Conservation (phyloP, 1,140 invertebrate genomes). For the Pentalonia nigronervosa region DNA sequence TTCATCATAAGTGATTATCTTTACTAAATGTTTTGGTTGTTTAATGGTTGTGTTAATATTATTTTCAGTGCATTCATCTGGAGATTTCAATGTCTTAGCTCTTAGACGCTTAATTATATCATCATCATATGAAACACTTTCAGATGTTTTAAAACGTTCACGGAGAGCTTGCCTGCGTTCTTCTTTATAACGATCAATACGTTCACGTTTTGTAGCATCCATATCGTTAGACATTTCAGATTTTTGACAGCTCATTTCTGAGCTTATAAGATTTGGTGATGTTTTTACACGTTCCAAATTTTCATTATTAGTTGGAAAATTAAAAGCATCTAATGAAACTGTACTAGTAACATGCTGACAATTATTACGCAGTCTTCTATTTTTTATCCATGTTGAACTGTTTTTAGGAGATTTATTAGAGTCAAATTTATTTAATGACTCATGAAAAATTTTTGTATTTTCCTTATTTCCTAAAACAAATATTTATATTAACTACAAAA, state of each 20-base stretch:
- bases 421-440: slow-evolving; percentile 41
- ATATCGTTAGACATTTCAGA: slow-evolving; percentile 62
- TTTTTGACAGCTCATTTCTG: slow-evolving; percentile 66
- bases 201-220: slow-evolving; percentile 62
- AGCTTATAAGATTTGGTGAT: slow-evolving; percentile 62
- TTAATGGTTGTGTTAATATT: slow-evolving; percentile 8
- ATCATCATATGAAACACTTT: slow-evolving; percentile 35
- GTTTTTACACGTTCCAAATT: slow-evolving; percentile 64
- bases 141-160: slow-evolving; percentile 65
- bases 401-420: slow-evolving; percentile 15
- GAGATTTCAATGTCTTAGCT: slow-evolving; percentile 79
- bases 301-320: slow-evolving; percentile 47
- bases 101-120: slow-evolving; percentile 72
- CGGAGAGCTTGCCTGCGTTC: slow-evolving; percentile 84
- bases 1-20: slow-evolving; percentile 40
- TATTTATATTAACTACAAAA: background rate
- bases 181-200: slow-evolving; percentile 78
- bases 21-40: slow-evolving; percentile 45
- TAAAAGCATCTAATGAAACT: slow-evolving; percentile 72
- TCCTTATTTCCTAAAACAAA: slow-evolving; percentile 47
- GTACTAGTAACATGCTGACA: slow-evolving; percentile 66
- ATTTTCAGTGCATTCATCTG: slow-evolving; percentile 63
- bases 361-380: slow-evolving; percentile 23
- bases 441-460: slow-evolving; percentile 15
- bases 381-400: slow-evolving; percentile 11